These are phyloP conservation scores for Pandemis heparana DNA, from an alignment of 2,888 invertebrate genomes.

Conservation along the genomic window DNA sequence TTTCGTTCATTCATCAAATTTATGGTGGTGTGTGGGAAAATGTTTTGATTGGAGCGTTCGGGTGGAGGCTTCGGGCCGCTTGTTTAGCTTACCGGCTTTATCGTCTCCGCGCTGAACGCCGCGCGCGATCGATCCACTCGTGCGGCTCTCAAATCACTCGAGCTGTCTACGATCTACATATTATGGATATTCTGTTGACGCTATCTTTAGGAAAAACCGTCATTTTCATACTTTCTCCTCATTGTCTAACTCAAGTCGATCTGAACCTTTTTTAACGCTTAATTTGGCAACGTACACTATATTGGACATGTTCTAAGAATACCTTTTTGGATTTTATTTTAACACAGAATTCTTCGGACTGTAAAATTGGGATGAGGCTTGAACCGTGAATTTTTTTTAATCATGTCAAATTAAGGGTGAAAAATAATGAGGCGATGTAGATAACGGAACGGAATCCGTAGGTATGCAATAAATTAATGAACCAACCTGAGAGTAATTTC, in stretches of 20 bases:
- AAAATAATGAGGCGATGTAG: conserved; percentile 14
- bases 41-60: conserved; percentile 74
- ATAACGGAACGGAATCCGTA: conserved; percentile 10
- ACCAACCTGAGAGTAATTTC: conserved; percentile 25
- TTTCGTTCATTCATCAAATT: conserved; percentile 85
- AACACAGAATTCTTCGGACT: no score
- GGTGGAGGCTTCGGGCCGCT: conserved; percentile 48
- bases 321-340: no score
- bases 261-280: not conserved
- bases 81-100: conserved; percentile 55
- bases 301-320: no score
- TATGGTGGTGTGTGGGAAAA: conserved; percentile 83
- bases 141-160: not conserved
- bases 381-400: no score
- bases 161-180: not conserved
- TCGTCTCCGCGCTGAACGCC: conserved; percentile 43
- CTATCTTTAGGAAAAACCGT: conserved; percentile 18
- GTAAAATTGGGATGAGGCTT: no score
- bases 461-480: conserved; percentile 21
- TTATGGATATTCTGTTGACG: not conserved
- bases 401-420: no score
- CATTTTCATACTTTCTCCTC: not conserved
- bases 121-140: conserved; percentile 34
- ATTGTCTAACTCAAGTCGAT: not conserved
- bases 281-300: no score